These are phyloP conservation scores for Pelecanus crispus DNA, from an alignment of 2,113 vertebrate genomes.

Conservation along the genomic window DNA sequence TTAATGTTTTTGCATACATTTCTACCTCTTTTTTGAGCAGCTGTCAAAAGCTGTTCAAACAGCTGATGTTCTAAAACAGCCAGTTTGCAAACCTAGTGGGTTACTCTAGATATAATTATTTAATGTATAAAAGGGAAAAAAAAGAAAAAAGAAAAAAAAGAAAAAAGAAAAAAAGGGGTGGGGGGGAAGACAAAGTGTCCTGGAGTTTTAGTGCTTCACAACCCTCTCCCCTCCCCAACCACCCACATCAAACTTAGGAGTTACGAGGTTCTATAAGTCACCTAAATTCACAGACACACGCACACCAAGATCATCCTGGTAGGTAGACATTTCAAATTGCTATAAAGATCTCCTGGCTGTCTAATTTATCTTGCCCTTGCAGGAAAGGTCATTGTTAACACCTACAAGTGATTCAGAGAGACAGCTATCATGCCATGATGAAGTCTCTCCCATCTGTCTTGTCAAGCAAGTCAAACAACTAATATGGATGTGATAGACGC, in stretches of 20 bases:
- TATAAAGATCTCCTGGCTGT: background rate
- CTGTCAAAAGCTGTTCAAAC: background rate
- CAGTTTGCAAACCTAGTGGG: background rate
- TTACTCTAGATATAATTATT: background rate
- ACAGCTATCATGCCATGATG: background rate
- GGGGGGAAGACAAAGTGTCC: too few species aligned
- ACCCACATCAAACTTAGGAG: background rate
- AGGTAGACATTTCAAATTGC: background rate
- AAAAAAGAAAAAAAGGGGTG: background rate
- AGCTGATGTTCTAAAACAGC: background rate
- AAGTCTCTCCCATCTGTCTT: background rate
- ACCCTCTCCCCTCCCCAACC: background rate
- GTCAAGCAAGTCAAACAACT: background rate
- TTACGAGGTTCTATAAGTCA: background rate
- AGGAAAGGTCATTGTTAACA: background rate
- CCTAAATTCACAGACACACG: background rate
- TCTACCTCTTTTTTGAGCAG: background rate
- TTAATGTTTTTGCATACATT: background rate
- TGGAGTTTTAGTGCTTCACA: background rate
- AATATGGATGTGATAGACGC: background rate
- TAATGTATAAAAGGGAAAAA: background rate
- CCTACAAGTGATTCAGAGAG: background rate
- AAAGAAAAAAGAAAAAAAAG: fast-evolving
- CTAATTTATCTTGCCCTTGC: conserved; percentile 1
- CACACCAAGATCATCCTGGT: background rate